These are phyloP conservation scores for Caradrina kadenii DNA, from an alignment of 2,888 invertebrate species.

Conservation along the genomic window DNA sequence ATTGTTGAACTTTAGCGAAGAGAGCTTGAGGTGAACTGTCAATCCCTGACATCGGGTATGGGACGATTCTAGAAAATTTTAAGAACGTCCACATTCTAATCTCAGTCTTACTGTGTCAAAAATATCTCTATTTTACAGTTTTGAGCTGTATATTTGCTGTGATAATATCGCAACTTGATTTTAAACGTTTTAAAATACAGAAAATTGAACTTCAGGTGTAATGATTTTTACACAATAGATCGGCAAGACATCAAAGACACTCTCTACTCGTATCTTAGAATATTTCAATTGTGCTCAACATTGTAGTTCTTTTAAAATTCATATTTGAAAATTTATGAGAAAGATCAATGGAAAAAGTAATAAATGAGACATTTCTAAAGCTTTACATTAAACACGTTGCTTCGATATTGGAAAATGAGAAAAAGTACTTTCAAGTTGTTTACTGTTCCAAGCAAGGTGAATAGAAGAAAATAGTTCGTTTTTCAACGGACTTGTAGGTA, in stretches of 20 bases:
- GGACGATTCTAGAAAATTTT: too few species aligned
- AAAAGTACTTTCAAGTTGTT: constrained; percentile 16
- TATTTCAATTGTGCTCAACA: not conserved
- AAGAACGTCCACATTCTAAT: too few species aligned
- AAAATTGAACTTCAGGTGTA: too few species aligned
- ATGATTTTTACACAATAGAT: too few species aligned
- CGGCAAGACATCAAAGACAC: not conserved
- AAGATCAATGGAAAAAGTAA: constrained; percentile 1
- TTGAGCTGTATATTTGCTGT: too few species aligned
- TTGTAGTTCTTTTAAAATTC: not conserved
- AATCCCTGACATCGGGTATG: too few species aligned
- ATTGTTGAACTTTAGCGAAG: too few species aligned
- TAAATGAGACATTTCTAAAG: not conserved
- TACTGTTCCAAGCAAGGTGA: constrained; percentile 1
- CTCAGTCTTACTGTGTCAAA: too few species aligned
- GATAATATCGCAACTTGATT: too few species aligned
- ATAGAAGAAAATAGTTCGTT: not conserved
- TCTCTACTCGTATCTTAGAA: not conserved
- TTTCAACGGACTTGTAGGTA: not conserved
- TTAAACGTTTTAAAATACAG: too few species aligned
- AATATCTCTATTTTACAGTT: too few species aligned
- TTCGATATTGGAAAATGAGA: constrained; percentile 1
- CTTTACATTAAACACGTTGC: constrained; percentile 2
- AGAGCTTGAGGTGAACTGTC: too few species aligned
- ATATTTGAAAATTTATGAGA: not conserved